Base-by-base conservation (phyloP, 23 tunicate species). In the Halocynthia aurantium region DNA sequence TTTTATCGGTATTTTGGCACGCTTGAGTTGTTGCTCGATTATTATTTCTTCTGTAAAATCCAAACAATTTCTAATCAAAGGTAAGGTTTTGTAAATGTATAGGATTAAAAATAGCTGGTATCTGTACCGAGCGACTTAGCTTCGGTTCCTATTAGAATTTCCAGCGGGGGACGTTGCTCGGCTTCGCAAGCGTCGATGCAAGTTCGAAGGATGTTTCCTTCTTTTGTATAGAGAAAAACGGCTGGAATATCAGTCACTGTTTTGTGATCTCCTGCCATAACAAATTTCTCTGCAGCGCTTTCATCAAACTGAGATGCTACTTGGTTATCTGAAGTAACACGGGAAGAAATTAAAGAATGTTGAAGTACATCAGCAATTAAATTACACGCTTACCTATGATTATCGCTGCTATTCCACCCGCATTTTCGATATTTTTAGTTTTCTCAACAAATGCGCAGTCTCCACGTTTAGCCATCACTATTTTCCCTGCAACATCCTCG, bases 181-280 rank as follows among this genome's bases (percentile, higher is more conserved):
- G 21, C 21, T 10, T 21, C 20, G 57, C 55, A 54, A 13, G 55
- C 78, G 19, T n/a, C 78, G 11, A 74, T 10, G 31, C 78, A 74
- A 56, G 78, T 40, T 7, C 44, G 51, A 17, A 93, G 15, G 11
- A 78, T 73, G 6, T 12, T 56, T 31, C 88, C 99, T 73, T 94
- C 99, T 50, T 76, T 69, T 7, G 67, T 6, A 54, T 78, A 85
- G 65, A 94, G 22, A 85, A 94, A 94, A 61, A 85, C 82, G 2
- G 99, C 75, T 5, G 87, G 88, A 69, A 94, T 85, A 7, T 67
- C 51, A 9, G 78, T 68, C 50, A 76, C 77, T 12, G 99, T 88
- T 31, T 66, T 63, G 52, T 85, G 95, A 71, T 94, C 99, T 12
- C 95, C 95, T 22, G 99, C 99, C 99, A 94, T 94, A 60, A 90